Base-by-base conservation (phyloP, 2,888 invertebrate species). In the Athrips mouffetella region DNA sequence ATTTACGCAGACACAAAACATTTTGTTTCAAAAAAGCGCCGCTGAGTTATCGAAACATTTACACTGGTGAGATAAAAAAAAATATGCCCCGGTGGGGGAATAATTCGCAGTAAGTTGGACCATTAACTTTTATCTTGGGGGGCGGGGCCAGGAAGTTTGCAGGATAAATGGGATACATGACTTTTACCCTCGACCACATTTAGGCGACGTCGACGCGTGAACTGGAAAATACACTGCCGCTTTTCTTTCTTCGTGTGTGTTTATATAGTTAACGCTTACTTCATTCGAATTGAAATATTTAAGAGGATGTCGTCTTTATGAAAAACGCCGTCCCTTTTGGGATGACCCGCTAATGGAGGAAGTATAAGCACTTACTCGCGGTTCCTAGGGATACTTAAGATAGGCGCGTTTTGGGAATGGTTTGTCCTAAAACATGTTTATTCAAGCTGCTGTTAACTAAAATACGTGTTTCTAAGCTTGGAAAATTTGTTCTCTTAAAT, bases 61-160 rank as follows among this genome's bases (percentile, higher is more conserved):
- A 60, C 59, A 59, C 52, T 45, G 65, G 52, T 51, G 59, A 64
- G 63, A 64, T 65, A 65, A 59, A 58, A 59, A 68, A 65, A 71
- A 72, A 72, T 66, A 70, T 69, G 65, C 59, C 54, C 41, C 55
- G 55, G 58, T 63, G 33, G 33, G 76, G 79, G 78, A 74, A 79
- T 80, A 76, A 81, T 80, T 80, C 69, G 75, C 65, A 74, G 78
- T 77, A 80, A 83, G 80, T 80, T 80, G 80, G 70, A 47, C 76
- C 82, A 83, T 84, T 83, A 84, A 82, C 74, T 83, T 83, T 83
- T 82, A 82, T 83, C 82, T 82, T 59, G 65, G 65, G 63, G 62
- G 53, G 49, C 44, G 54, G 60, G 58, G 65, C 31, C 40, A 54
- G 42, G 44, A 52, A 56, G 53, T 51, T 46, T 45, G 51, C 63